Evolutionary conservation across 2,797 vertebrate genomes (phyloP), one percentile per base, ranked within the genome.

Genomic region (Platalea minor): DNA sequence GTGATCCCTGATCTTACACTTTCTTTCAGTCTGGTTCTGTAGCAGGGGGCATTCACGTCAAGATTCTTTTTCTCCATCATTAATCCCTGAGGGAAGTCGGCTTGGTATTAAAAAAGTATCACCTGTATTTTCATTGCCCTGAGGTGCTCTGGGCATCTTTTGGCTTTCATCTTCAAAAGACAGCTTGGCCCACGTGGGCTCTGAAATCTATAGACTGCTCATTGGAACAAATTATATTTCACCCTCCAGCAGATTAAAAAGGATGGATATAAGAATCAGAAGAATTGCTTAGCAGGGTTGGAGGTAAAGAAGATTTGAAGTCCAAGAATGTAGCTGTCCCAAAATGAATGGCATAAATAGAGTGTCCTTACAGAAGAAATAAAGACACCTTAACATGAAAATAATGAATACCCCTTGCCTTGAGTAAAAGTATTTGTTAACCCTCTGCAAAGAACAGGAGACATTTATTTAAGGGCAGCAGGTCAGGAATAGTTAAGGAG

Each of bases 91-190:
- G 89, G 82, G 85, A 95, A 94, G 89, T 45, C 51, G 73, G 83
- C 85, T 86, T 88, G 85, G 73, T 94, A 93, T 97, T 95, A 93
- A 90, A 92, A 82, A 88, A 84, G 41, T 24, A 63, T 92, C 94
- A 89, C 92, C 93, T 93, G 87, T 92, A 53, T 92, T 96, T 94
- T 96, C 61, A 35, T 73, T 96, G 93, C 92, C 87, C 93, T 59
- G 82, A 81, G 56, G 82, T 85, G 75, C 59, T 93, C 73, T 79
- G 92, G 82, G 39, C 94, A 70, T 92, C 89, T 92, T 91, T 85
- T 93, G 93, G 87, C 69, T 96, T 97, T 97, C 94, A 85, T 96
- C 94, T 97, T 94, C 87, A 92, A 84, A 96, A 93, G 89, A 80
- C 86, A 75, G 81, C 90, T 95, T 95, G 95, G 87, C 82, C 93